phyloP scores from a whole-genome alignment of 2,797 vertebrate species.

The Balearica regulorum region DNA sequence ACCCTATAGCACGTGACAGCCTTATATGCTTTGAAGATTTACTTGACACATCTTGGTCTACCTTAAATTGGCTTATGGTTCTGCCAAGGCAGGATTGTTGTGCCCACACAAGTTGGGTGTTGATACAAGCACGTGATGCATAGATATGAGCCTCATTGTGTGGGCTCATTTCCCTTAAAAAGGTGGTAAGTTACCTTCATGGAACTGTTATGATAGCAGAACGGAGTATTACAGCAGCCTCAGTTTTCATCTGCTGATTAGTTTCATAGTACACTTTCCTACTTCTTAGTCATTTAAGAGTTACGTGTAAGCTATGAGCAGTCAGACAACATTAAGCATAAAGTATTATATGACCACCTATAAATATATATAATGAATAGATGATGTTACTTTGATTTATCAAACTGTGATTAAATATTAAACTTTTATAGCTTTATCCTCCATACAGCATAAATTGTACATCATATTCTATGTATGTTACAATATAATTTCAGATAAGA shows the following conservation, averaged over 20 bases:
- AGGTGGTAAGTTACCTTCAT: not conserved
- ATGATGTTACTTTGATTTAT: conserved; percentile 17
- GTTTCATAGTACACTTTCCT: not conserved
- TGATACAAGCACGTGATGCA: not conserved
- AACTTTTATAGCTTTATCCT: not conserved
- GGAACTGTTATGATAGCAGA: not conserved
- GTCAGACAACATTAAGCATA: not conserved
- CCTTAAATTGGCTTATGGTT: not conserved
- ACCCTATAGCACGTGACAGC: not conserved
- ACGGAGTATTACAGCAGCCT: not conserved
- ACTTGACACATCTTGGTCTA: not conserved
- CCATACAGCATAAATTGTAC: not conserved
- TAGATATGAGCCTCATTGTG: not conserved
- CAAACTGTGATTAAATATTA: not conserved
- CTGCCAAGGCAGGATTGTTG: not conserved
- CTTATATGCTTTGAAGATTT: not conserved
- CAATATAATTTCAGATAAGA: conserved; percentile 38
- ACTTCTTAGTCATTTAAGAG: not conserved
- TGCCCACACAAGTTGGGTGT: not conserved
- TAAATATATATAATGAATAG: not conserved
- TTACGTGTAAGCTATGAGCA: not conserved
- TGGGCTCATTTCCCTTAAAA: not conserved
- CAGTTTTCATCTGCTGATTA: not conserved
- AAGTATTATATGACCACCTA: not conserved
- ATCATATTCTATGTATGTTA: not conserved